Percentiles rank a stretch among this genome's conserved stretches.
Conservation (phyloP, 2,888 invertebrate species). For the Hecatera dysodea region DNA sequence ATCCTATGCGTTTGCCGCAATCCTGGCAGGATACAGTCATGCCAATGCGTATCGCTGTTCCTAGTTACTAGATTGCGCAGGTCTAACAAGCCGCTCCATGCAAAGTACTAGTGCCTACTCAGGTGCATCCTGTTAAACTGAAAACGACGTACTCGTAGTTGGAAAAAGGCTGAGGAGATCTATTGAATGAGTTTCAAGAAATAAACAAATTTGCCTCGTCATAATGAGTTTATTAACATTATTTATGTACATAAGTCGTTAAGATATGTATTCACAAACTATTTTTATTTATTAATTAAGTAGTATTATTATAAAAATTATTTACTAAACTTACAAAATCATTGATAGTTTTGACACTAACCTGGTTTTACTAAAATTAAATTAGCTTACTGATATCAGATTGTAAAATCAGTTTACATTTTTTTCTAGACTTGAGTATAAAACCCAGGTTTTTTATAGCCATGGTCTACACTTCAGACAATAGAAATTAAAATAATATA, state of each 20-base stretch:
- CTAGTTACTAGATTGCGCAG: too few relatives aligned
- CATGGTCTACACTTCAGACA: neutral
- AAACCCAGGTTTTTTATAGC: neutral
- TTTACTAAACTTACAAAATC: constrained; percentile 56
- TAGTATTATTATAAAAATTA: constrained; percentile 74
- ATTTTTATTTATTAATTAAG: constrained; percentile 57
- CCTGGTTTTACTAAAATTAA: constrained; percentile 7
- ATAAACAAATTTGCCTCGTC: constrained; percentile 46
- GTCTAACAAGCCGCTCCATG: too few relatives aligned
- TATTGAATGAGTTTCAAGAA: constrained; percentile 7
- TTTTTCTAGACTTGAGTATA: neutral
- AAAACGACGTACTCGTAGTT: neutral
- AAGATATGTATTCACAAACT: constrained; percentile 84
- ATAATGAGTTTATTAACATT: constrained; percentile 71
- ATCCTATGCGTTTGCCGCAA: too few relatives aligned
- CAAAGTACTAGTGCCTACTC: too few relatives aligned
- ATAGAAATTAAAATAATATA: neutral
- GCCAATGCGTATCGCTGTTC: too few relatives aligned
- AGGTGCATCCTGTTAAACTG: neutral
- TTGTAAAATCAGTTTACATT: neutral
- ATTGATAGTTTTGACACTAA: constrained; percentile 29
- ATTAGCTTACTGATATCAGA: neutral
- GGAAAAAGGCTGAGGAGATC: neutral
- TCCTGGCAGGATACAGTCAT: too few relatives aligned
- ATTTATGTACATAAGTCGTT: constrained; percentile 79